phyloP scores from a whole-genome alignment of 2,888 invertebrate genomes.

The Euzophera pinguis region DNA sequence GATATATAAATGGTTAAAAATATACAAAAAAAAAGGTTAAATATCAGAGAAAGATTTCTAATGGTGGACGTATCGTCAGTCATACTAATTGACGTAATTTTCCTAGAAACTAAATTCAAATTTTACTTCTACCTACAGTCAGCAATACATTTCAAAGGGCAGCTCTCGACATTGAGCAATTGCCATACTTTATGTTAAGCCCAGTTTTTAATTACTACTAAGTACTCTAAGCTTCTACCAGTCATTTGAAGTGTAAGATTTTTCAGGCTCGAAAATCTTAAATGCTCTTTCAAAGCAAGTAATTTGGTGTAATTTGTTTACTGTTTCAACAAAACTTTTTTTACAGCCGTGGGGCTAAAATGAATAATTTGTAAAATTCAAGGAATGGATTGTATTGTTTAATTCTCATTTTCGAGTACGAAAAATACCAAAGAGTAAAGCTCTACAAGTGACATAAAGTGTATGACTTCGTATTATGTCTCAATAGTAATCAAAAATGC shows the following conservation, averaged over 20 bases:
- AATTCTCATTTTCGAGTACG: no score
- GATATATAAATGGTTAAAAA: no score
- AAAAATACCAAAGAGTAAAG: no score
- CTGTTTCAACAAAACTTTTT: background rate
- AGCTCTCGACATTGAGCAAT: conserved; percentile 62
- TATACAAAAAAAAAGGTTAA: no score
- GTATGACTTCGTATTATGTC: no score
- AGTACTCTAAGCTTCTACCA: conserved; percentile 49
- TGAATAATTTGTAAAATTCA: no score
- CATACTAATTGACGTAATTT: background rate
- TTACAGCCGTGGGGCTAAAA: no score
- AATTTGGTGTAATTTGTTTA: background rate
- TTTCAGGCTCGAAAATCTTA: conserved; percentile 32
- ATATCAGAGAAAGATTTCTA: no score
- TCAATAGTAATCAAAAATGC: no score
- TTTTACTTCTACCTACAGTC: conserved; percentile 1
- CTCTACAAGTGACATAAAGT: no score
- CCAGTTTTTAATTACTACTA: conserved; percentile 67
- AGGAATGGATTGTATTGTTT: no score
- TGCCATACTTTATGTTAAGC: conserved; percentile 64
- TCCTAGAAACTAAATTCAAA: background rate
- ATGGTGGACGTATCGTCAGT: no score
- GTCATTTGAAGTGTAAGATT: conserved; percentile 39
- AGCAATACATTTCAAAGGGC: conserved; percentile 38
- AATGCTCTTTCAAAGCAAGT: conserved; percentile 19